Conservation (phyloP, 2,113 vertebrate species). For the Bos javanicus region DNA sequence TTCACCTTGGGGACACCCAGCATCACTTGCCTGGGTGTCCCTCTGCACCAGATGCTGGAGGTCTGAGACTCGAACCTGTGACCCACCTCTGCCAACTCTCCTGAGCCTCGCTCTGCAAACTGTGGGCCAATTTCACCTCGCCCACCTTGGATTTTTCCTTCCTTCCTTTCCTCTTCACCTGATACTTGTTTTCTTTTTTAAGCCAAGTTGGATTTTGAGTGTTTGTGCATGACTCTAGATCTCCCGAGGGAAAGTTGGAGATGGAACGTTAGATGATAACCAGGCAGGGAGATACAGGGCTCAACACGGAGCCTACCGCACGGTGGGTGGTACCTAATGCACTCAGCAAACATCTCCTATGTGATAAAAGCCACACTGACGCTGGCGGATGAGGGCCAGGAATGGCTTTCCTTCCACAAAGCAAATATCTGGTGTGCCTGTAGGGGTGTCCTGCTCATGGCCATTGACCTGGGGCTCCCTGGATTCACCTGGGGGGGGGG, state of each 20-base stretch:
- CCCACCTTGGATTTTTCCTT: background rate
- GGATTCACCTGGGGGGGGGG: background rate
- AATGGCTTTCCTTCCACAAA: background rate
- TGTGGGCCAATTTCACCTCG: fast-evolving
- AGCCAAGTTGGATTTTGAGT: background rate
- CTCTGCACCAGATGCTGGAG: background rate
- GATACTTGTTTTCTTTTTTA: background rate
- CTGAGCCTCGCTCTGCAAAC: background rate
- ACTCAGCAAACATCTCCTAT: fast-evolving
- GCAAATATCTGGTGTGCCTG: background rate
- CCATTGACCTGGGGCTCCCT: background rate
- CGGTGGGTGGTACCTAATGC: fast-evolving
- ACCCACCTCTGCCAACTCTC: background rate
- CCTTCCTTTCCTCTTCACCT: background rate
- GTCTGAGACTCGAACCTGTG: fast-evolving
- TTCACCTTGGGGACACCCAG: fast-evolving
- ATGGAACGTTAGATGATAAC: fast-evolving
- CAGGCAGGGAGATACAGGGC: fast-evolving
- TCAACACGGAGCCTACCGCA: fast-evolving
- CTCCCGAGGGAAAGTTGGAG: background rate
- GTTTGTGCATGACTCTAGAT: background rate
- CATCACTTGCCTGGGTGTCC: fast-evolving
- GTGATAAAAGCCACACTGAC: fast-evolving
- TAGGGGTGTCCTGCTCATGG: no score
- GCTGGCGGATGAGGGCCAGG: no score